Percentiles rank a stretch among this genome's conserved stretches.
Evolutionary conservation across 2,888 invertebrate genomes (phyloP).

Genomic region (Hydraecia micacea): DNA sequence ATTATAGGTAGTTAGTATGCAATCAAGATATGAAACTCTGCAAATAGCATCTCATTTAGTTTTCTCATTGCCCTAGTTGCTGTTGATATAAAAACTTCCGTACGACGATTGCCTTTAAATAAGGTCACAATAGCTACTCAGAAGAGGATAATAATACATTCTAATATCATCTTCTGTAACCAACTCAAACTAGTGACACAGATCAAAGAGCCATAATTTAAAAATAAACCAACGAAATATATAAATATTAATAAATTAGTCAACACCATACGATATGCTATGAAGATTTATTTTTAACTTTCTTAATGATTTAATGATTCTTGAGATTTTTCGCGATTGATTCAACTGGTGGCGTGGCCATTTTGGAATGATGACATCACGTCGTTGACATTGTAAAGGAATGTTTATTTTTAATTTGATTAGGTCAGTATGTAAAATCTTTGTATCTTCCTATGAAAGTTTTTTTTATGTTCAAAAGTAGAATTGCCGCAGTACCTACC

Average conservation of each 20-base stretch:
- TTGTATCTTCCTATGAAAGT: neutral
- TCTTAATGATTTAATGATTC: constrained; percentile 40
- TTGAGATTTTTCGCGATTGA: constrained; percentile 50
- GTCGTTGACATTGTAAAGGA: constrained; percentile 23
- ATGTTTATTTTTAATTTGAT: neutral
- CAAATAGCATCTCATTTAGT: neutral
- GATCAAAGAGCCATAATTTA: constrained; percentile 58
- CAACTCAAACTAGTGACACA: constrained; percentile 31
- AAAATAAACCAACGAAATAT: constrained; percentile 54
- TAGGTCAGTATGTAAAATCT: neutral
- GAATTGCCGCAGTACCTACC: neutral
- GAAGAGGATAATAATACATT: neutral
- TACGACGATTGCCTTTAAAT: constrained; percentile 1
- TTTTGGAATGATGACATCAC: constrained; percentile 16
- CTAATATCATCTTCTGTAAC: neutral
- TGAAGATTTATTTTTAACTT: constrained; percentile 50
- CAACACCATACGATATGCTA: constrained; percentile 50
- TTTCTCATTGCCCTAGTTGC: constrained; percentile 1
- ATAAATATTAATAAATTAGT: constrained; percentile 63
- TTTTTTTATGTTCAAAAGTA: neutral
- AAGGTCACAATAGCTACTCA: constrained; percentile 27
- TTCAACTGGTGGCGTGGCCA: constrained; percentile 28
- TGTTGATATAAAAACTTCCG: constrained; percentile 9
- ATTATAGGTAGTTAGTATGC: neutral
- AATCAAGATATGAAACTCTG: too few species aligned